These are phyloP conservation scores for Scolopax mira DNA, from an alignment of 2,113 vertebrate species.

Conservation along the genomic window DNA sequence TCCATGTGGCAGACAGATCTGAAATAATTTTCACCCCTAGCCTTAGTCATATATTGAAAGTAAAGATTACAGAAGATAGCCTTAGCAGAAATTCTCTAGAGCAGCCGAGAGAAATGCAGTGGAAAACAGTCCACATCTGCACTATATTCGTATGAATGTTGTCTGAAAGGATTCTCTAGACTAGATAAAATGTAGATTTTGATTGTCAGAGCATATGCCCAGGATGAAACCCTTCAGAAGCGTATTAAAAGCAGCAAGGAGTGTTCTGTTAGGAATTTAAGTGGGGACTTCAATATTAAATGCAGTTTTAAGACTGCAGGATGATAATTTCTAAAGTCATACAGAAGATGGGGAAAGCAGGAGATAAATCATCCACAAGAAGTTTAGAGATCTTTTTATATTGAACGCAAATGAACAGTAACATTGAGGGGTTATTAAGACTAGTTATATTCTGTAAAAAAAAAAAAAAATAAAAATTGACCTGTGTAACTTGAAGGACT, in stretches of 20 bases:
- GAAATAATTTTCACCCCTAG: not conserved
- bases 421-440: not conserved
- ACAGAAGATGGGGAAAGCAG: not conserved
- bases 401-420: not conserved
- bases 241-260: not conserved
- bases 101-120: not conserved
- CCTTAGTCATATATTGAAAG: not conserved
- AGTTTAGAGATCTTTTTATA: not conserved
- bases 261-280: not conserved
- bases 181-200: not conserved
- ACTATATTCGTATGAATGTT: not conserved
- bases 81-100: not conserved
- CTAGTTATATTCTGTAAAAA: not conserved
- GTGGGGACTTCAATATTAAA: not conserved
- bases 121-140: not conserved
- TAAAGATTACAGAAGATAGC: not conserved
- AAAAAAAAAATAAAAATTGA: not conserved
- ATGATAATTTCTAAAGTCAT: not conserved
- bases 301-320: not conserved
- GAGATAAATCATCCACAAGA: not conserved
- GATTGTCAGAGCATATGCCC: not conserved
- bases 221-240: constrained; percentile 2
- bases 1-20: not conserved
- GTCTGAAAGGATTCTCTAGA: not conserved
- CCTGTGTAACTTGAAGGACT: not conserved